A percentile compares a stretch with the other conserved stretches of the same genome.
phyloP scores from a whole-genome alignment of 2,113 vertebrate genomes.

The Scophthalmus maximus region DNA sequence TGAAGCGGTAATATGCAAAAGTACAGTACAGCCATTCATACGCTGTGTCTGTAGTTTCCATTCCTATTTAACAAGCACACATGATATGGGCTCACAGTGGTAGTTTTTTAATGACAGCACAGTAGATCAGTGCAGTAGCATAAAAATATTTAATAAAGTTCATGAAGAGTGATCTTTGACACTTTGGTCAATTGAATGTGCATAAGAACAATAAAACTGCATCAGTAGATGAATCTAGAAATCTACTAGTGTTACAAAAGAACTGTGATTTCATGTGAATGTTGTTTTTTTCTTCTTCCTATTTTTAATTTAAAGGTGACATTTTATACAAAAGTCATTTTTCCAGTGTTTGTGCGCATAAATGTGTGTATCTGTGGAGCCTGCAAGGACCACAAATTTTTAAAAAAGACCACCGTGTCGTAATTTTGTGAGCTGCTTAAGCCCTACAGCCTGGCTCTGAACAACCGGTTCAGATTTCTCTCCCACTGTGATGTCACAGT shows the following conservation, averaged over 20 bases:
- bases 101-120: conserved; percentile 15
- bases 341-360: too few species aligned
- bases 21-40: conserved; percentile 2
- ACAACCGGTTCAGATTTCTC: too few species aligned
- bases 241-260: not conserved
- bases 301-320: not conserved
- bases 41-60: conserved; percentile 7
- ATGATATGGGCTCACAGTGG: not conserved
- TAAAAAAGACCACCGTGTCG: too few species aligned
- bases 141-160: not conserved
- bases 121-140: not conserved
- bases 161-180: not conserved
- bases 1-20: conserved; percentile 9
- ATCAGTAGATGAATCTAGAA: not conserved
- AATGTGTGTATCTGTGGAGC: too few species aligned
- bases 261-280: not conserved
- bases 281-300: not conserved
- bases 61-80: conserved; percentile 36
- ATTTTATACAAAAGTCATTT: too few species aligned
- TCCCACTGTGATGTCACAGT: too few species aligned
- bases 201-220: too few species aligned
- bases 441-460: too few species aligned
- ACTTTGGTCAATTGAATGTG: too few species aligned
- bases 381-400: too few species aligned
- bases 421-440: too few species aligned